These are phyloP conservation scores for Oreochromis grahami DNA, from an alignment of 2,797 vertebrate genomes.

Conservation along the genomic window DNA sequence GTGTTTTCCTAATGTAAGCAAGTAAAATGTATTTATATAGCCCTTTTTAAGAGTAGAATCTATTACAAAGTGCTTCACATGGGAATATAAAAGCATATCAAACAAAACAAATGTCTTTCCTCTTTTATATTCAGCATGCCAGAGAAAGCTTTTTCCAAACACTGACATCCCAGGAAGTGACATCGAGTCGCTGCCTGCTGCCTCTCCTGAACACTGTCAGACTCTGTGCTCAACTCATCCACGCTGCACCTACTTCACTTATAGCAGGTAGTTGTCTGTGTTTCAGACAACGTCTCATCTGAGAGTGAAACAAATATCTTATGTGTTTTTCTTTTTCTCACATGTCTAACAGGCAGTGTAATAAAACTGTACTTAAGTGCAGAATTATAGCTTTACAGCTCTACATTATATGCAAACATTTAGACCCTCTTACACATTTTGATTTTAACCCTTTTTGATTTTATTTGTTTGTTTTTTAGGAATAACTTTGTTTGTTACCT, in stretches of 20 bases:
- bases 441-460: neutral
- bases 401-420: neutral
- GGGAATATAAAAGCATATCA: too few species aligned
- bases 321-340: accelerated
- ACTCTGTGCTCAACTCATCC: slow-evolving; percentile 56
- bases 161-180: slow-evolving; percentile 21
- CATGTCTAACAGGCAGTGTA: accelerated
- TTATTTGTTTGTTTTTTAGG: slow-evolving; percentile 1
- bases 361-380: accelerated
- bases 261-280: neutral
- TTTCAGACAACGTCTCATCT: neutral
- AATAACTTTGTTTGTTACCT: slow-evolving; percentile 17
- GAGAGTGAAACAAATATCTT: neutral
- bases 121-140: slow-evolving; percentile 15
- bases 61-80: too few species aligned
- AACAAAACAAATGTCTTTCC: neutral
- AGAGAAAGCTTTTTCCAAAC: slow-evolving; percentile 12
- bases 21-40: too few species aligned
- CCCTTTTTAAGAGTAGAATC: too few species aligned
- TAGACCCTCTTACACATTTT: neutral
- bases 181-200: neutral
- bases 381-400: neutral
- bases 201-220: slow-evolving; percentile 57
- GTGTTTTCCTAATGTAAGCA: neutral
- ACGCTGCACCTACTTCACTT: slow-evolving; percentile 58